phyloP scores from a whole-genome alignment of 2,113 vertebrate species.

The Pongo abelii region DNA sequence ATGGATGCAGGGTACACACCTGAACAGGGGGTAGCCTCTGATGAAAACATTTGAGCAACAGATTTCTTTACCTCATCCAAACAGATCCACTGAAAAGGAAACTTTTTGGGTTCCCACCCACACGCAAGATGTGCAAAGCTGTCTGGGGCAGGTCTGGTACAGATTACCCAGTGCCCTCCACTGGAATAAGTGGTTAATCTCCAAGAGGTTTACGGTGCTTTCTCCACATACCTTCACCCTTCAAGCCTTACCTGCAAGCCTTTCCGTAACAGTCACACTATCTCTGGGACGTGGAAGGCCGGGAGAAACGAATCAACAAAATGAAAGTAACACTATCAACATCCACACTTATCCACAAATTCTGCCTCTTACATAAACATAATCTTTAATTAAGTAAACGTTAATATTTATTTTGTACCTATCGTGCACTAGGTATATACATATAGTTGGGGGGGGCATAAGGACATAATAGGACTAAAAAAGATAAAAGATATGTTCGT shows the following conservation, averaged over 20 bases:
- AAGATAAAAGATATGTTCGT: not conserved
- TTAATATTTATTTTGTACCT: not conserved
- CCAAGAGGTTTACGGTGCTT: conserved; percentile 80
- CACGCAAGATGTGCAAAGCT: not conserved
- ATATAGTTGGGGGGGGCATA: not conserved
- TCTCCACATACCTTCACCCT: not conserved
- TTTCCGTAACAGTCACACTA: not conserved
- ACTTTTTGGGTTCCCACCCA: not conserved
- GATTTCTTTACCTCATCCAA: not conserved
- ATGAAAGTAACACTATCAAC: not conserved
- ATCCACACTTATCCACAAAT: not conserved
- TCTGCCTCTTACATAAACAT: not conserved
- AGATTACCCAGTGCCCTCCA: conserved; percentile 77
- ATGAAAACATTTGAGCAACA: not conserved
- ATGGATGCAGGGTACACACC: not conserved
- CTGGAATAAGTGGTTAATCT: conserved; percentile 82
- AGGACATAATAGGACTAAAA: not conserved
- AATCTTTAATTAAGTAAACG: not conserved
- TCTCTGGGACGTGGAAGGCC: not conserved
- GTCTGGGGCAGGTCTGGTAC: conserved; percentile 73
- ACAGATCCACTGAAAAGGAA: not conserved
- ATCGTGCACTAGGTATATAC: not conserved
- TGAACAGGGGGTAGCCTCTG: not conserved
- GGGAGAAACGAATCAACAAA: not conserved
- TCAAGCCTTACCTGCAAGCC: not conserved